Evolutionary conservation across 2,113 vertebrate genomes (phyloP).

Genomic region (Okapia johnstoni): DNA sequence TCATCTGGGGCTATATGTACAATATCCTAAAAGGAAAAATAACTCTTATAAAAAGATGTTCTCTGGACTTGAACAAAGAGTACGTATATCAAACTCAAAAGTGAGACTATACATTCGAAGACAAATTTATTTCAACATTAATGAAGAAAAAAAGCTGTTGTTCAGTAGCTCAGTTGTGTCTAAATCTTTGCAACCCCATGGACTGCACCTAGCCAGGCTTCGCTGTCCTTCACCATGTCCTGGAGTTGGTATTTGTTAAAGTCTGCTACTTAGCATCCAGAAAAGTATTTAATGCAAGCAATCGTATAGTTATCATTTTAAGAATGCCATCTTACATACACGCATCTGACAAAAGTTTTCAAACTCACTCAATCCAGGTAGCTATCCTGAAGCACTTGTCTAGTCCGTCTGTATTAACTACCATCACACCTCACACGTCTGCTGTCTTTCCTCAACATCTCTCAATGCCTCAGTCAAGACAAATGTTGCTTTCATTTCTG

Average conservation of each 20-base stretch:
- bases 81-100: not conserved
- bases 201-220: not conserved
- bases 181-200: not conserved
- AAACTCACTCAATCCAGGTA: not conserved
- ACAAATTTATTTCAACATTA: not conserved
- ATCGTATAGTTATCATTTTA: not conserved
- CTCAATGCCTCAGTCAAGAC: not conserved
- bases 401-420: not conserved
- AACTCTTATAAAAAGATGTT: not conserved
- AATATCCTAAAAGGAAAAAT: constrained; percentile 5
- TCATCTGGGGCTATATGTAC: not conserved
- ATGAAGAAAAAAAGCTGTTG: not conserved
- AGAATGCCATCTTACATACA: not conserved
- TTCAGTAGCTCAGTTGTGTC: not conserved
- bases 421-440: not conserved
- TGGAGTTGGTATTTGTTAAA: not conserved
- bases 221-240: not conserved
- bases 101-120: not conserved
- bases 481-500: not conserved
- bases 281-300: not conserved
- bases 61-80: not conserved
- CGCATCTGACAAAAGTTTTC: not conserved
- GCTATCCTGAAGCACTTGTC: not conserved
- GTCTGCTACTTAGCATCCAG: not conserved
- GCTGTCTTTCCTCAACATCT: not conserved